Evolutionary conservation across 2,113 vertebrate species (phyloP).

Genomic region (Hydrochoerus hydrochaeris): DNA sequence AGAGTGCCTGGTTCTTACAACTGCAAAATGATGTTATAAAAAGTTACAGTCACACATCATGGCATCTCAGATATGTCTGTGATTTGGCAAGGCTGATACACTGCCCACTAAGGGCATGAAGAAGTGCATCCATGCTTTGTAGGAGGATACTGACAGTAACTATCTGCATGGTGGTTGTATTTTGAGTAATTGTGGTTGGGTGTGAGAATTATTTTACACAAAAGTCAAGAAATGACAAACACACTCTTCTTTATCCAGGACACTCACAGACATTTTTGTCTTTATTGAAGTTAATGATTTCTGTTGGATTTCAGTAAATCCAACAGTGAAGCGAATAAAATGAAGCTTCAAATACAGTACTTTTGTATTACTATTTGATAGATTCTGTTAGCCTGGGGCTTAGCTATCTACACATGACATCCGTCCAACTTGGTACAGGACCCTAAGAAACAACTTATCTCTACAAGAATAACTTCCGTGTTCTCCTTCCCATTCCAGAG

Average conservation of each 20-base stretch:
- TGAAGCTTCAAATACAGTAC: conserved; percentile 6
- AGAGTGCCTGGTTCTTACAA: not conserved
- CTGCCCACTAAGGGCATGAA: not conserved
- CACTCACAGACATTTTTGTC: not conserved
- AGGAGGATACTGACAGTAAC: not conserved
- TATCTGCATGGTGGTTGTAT: not conserved
- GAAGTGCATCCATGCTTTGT: not conserved
- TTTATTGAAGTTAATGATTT: conserved; percentile 17
- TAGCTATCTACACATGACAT: too few species aligned
- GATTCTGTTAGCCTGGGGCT: too few species aligned
- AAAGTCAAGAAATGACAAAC: not conserved
- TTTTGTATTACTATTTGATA: not conserved
- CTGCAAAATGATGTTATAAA: not conserved
- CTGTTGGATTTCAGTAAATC: not conserved
- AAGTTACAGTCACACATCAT: not conserved
- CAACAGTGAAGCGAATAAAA: not conserved
- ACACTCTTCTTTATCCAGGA: not conserved
- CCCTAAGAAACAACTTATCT: too few species aligned
- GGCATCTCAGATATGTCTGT: not conserved
- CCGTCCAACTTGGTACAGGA: too few species aligned
- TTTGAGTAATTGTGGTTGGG: not conserved
- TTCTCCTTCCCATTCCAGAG: too few species aligned
- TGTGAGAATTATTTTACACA: not conserved
- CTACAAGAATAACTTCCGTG: too few species aligned
- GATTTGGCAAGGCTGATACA: not conserved